phyloP scores from a whole-genome alignment of 2,797 vertebrate species.

The Acanthornis magna region DNA sequence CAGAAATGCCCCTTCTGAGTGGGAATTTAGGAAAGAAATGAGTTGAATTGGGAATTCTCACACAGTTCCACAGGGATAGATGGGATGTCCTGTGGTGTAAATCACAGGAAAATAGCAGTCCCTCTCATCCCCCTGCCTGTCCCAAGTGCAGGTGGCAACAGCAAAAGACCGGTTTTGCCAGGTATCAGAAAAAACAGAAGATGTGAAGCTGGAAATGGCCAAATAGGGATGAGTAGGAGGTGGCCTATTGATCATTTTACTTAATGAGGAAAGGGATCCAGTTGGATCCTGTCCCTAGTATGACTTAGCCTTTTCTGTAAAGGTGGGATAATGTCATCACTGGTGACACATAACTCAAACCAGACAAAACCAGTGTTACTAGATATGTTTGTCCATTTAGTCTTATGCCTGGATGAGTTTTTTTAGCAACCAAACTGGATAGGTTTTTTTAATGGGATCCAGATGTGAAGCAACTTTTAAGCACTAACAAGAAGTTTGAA shows the following conservation, averaged over 20 bases:
- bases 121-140: neutral
- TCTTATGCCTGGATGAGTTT: neutral
- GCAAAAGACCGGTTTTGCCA: neutral
- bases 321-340: neutral
- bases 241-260: neutral
- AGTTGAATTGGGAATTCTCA: neutral
- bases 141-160: neutral
- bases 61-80: neutral
- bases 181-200: neutral
- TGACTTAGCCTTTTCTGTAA: neutral
- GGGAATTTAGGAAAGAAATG: neutral
- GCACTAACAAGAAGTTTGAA: neutral
- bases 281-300: neutral
- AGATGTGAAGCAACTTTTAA: neutral
- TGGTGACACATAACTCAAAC: neutral
- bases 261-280: neutral
- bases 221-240: neutral
- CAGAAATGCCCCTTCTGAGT: neutral
- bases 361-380: neutral
- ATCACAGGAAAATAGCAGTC: neutral
- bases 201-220: neutral
- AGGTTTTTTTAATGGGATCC: neutral
- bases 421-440: neutral
- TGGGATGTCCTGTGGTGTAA: neutral
- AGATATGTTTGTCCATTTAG: neutral